phyloP scores from a whole-genome alignment of 1,140 invertebrate species.

The Thaumetopoea pityocampa region DNA sequence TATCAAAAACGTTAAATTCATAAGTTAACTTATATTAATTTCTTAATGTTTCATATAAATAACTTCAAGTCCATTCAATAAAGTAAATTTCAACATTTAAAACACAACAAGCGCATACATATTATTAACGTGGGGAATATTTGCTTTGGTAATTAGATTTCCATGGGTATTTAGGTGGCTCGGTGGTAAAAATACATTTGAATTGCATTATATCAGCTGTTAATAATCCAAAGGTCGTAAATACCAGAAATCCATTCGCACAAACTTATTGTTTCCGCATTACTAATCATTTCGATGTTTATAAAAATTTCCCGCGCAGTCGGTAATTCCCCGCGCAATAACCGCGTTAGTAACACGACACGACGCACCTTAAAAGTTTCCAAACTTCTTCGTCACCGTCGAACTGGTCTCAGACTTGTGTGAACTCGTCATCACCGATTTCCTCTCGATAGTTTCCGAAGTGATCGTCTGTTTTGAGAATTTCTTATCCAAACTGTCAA shows the following conservation, averaged over 20 bases:
- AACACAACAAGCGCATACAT: neutral
- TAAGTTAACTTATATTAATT: neutral
- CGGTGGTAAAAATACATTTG: too few species aligned
- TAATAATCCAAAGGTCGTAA: neutral
- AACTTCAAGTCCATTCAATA: slow-evolving; percentile 6
- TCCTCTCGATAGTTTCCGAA: slow-evolving; percentile 70
- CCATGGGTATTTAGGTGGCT: too few species aligned
- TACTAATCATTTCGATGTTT: neutral
- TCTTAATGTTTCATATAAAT: slow-evolving; percentile 5
- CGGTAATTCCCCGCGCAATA: neutral
- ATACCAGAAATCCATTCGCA: neutral
- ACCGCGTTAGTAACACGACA: neutral
- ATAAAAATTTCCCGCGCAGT: neutral
- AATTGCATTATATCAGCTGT: too few species aligned
- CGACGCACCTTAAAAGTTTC: slow-evolving; percentile 56
- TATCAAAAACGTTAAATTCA: slow-evolving; percentile 6
- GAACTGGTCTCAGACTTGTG: slow-evolving; percentile 72
- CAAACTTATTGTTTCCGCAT: neutral
- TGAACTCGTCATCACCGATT: slow-evolving; percentile 72
- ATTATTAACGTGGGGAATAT: neutral
- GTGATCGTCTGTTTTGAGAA: slow-evolving; percentile 70
- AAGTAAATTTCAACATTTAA: slow-evolving; percentile 7
- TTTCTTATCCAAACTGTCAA: slow-evolving; percentile 65
- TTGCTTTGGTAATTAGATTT: neutral
- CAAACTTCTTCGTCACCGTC: slow-evolving; percentile 73